Percentiles rank a stretch among this genome's conserved stretches.
phyloP scores from a whole-genome alignment of 2,113 vertebrate species.

The Thalassarche chlororhynchos region DNA sequence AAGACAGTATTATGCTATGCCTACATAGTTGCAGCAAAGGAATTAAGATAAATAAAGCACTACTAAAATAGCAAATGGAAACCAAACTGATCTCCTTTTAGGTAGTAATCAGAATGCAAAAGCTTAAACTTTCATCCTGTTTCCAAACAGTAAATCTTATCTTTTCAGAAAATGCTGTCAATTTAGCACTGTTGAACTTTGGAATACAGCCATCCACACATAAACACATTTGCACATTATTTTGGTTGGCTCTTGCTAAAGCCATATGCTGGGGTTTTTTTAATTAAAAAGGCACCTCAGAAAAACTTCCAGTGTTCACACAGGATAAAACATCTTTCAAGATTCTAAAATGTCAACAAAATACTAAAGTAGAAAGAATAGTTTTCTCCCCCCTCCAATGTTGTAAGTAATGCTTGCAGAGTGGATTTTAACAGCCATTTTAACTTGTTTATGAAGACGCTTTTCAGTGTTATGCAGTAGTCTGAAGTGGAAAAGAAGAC shows the following conservation, averaged over 20 bases:
- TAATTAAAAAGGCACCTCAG: not conserved
- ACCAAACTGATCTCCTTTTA: not conserved
- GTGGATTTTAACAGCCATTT: not conserved
- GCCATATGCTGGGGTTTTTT: not conserved
- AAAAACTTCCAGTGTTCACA: not conserved
- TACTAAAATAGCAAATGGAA: slow-evolving; percentile 12
- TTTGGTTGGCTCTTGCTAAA: not conserved
- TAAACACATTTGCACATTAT: slow-evolving; percentile 1
- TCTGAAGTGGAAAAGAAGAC: not conserved
- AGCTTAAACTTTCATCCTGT: not conserved
- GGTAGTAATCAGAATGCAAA: not conserved
- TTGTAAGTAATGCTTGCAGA: not conserved
- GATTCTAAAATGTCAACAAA: not conserved
- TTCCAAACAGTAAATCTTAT: slow-evolving; percentile 13
- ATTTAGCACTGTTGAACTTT: not conserved
- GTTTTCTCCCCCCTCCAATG: not conserved
- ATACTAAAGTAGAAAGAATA: not conserved
- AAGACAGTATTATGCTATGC: not conserved
- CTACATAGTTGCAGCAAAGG: not conserved
- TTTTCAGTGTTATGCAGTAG: not conserved
- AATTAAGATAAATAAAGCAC: not conserved
- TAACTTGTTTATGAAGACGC: not conserved
- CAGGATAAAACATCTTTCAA: not conserved
- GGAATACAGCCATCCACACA: not conserved
- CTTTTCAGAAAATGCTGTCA: slow-evolving; percentile 11